A percentile compares a stretch with the other conserved stretches of the same genome.
Conservation (phyloP, 2,113 vertebrate species). For the Camelus dromedarius region DNA sequence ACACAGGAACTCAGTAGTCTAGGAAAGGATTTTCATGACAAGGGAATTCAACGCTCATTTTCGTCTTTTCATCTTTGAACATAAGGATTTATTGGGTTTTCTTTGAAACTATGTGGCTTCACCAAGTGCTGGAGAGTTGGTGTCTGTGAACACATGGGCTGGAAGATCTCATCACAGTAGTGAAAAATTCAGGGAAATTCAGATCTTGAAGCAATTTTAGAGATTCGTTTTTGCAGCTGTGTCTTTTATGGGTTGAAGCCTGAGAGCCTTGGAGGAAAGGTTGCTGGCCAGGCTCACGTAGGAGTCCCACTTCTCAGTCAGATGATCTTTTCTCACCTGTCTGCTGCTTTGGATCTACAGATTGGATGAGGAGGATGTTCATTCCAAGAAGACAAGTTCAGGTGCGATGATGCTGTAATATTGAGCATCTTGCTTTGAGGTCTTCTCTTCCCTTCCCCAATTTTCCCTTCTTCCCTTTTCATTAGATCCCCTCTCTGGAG, state of each 20-base stretch:
- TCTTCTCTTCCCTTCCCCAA: background rate
- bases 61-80: conserved; percentile 36
- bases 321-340: background rate
- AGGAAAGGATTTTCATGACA: conserved; percentile 65
- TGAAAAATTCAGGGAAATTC: background rate
- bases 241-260: background rate
- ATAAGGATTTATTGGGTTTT: background rate
- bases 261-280: background rate
- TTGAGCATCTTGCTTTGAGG: background rate
- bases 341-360: no score
- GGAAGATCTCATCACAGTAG: rapidly evolving
- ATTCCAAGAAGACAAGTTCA: background rate
- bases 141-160: background rate
- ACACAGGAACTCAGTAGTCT: conserved; percentile 13
- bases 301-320: background rate
- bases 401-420: rapidly evolving
- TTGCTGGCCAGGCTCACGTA: background rate
- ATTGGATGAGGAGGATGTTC: background rate
- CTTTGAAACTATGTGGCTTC: background rate
- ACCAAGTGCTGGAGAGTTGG: no score
- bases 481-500: background rate
- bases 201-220: background rate
- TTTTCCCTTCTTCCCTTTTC: background rate
- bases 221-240: background rate
- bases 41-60: background rate